phyloP scores from a whole-genome alignment of 2,888 invertebrate genomes.

The Drosophila lacicola region DNA sequence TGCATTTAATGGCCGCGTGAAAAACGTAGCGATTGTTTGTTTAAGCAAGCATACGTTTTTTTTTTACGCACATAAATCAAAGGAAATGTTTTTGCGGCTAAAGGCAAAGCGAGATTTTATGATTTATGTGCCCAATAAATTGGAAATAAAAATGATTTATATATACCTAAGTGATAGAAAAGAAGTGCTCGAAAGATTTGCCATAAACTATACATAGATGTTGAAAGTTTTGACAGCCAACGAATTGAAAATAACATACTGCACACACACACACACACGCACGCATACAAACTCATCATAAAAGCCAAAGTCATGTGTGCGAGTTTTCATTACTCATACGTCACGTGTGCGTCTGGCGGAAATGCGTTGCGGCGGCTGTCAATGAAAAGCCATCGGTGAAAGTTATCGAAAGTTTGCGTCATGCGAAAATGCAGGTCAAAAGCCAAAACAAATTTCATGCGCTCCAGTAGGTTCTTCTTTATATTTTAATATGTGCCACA shows the following conservation, averaged over 20 bases:
- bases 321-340: slow-evolving; percentile 70
- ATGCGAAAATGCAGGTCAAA: slow-evolving; percentile 33
- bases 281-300: background rate
- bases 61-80: slow-evolving; percentile 29
- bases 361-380: slow-evolving; percentile 35
- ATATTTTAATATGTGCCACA: slow-evolving; percentile 52
- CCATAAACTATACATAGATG: slow-evolving; percentile 47
- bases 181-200: slow-evolving; percentile 26
- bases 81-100: slow-evolving; percentile 5
- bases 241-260: slow-evolving; percentile 45
- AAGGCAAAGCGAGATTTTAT: slow-evolving; percentile 12
- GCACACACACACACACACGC: background rate
- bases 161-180: slow-evolving; percentile 5
- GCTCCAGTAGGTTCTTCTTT: slow-evolving; percentile 21
- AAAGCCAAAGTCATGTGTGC: slow-evolving; percentile 9
- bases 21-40: slow-evolving; percentile 28
- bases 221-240: slow-evolving; percentile 53
- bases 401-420: slow-evolving; percentile 32
- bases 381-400: slow-evolving; percentile 17
- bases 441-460: slow-evolving; percentile 29
- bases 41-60: slow-evolving; percentile 8
- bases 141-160: slow-evolving; percentile 44
- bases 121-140: slow-evolving; percentile 56
- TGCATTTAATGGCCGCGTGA: slow-evolving; percentile 39
- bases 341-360: slow-evolving; percentile 40